Evolutionary conservation across 2,113 vertebrate species (phyloP), one percentile per base, ranked within the genome.

Genomic region (Festucalex cinctus): DNA sequence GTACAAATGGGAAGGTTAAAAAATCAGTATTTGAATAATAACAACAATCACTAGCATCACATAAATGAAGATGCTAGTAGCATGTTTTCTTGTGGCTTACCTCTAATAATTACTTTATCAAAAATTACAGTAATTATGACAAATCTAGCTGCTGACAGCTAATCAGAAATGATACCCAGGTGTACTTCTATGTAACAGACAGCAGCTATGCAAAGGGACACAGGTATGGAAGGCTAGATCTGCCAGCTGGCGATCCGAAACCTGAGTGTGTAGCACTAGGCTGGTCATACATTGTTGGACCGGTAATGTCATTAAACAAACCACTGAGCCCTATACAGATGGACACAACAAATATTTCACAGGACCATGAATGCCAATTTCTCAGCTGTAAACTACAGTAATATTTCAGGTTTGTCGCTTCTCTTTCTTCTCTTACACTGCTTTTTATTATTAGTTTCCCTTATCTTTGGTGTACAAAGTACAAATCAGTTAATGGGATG

Each of bases 161-260:
- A 46, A 17, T 17, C 4, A 24, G 9, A 51, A 22, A 24, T 53
- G 20, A 53, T 53, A n/a, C 17, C n/a, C 59, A 63, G 36, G 53
- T 28, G 58, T 32, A 36, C 22, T 60, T 68, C 35, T 20, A 57
- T 6, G 26, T 35, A 49, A 78, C 86, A 85, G 83, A 65, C 71
- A 79, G 86, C 65, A 79, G 71, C 39, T 68, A 49, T 56, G 65
- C 53, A 28, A 10, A 44, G 43, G 62, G 39, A 26, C n/a, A 39
- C 65, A 77, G 65, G 54, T 3, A 61, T 59, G 43, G 20, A 65
- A 56, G 76, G 76, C 51, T 12, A 35, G 78, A 83, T 9, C 59
- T 85, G 77, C 89, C 90, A 91, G 80, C 90, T 91, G 90, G 77
- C 63, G 59, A 69, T 28, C 63, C 44, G 88, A 86, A 90, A 91